A percentile compares a stretch with the other conserved stretches of the same genome.
Conservation (phyloP, 2,797 vertebrate species). For the Syncerus caffer region DNA sequence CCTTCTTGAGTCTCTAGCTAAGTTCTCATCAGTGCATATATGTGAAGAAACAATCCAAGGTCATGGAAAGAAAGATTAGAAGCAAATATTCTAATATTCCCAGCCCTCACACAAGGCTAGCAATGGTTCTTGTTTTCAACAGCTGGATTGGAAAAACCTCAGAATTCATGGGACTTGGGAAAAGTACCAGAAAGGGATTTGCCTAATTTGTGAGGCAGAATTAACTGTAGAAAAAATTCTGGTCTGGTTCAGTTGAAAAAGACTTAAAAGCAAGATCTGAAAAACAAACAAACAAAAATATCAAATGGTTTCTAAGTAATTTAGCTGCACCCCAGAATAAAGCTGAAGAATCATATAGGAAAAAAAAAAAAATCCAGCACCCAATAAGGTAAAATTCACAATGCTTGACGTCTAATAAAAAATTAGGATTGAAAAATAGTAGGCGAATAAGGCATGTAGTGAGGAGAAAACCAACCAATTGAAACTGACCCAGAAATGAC, state of each 20-base stretch:
- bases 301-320: conserved; percentile 16
- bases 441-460: background rate
- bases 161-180: background rate
- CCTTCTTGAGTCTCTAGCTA: background rate
- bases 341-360: background rate
- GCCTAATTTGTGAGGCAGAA: conserved; percentile 5
- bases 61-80: background rate
- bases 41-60: background rate
- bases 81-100: background rate
- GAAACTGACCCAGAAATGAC: conserved; percentile 4
- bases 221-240: background rate
- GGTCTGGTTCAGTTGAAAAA: conserved; percentile 12
- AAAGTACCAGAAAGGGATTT: conserved; percentile 16
- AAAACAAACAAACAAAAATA: background rate
- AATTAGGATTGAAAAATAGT: background rate
- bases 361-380: background rate
- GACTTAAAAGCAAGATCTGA: conserved; percentile 24
- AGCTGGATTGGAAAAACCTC: background rate
- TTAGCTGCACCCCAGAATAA: conserved; percentile 22
- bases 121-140: background rate
- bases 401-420: background rate
- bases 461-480: background rate
- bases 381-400: background rate
- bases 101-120: background rate
- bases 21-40: background rate